Evolutionary conservation across 2,113 vertebrate genomes (phyloP), one percentile per base, ranked within the genome.

Genomic region (Corydoras maculifer): DNA sequence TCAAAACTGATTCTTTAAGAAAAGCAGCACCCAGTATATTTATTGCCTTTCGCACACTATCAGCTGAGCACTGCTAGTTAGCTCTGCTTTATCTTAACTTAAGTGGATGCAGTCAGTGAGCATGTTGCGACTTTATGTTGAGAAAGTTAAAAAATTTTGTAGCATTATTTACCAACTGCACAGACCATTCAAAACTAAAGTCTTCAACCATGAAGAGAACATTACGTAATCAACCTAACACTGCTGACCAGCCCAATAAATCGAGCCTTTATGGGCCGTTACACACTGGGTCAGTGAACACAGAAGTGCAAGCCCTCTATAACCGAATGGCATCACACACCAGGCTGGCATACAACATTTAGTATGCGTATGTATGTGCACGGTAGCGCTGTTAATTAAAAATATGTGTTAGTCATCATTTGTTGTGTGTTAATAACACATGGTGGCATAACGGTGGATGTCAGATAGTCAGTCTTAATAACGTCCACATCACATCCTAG

Each of bases 161-260:
- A 65, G 31, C 50, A 55, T 18, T 55, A 31, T 43, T 43, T 5
- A 43, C 4, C 35, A 43, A 43, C 35, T 43, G 35, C 35, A 43
- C 35, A 43, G 35, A 43, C 7, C 35, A 31, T 15, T 48, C 3
- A 68, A 65, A 32, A 73, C 9, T 63, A 72, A 79, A 84, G 78
- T 83, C 81, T 79, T 84, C 83, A 85, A 86, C 85, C 84, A 82
- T 85, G 83, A 77, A 77, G 83, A 82, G 85, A 84, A 87, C 84
- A 84, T 83, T 88, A 88, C 82, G 79, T 87, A 89, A 90, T 87
- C 84, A 87, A 88, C 84, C 85, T 87, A 84, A 86, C 86, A 87
- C 85, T 70, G 79, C 79, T 82, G 86, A 85, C 86, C 86, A 88
- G 83, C 84, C 84, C 89, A 90, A 89, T 90, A 90, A 79, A 83